Conservation (phyloP, 1,140 invertebrate genomes). For the Musca vetustissima region DNA sequence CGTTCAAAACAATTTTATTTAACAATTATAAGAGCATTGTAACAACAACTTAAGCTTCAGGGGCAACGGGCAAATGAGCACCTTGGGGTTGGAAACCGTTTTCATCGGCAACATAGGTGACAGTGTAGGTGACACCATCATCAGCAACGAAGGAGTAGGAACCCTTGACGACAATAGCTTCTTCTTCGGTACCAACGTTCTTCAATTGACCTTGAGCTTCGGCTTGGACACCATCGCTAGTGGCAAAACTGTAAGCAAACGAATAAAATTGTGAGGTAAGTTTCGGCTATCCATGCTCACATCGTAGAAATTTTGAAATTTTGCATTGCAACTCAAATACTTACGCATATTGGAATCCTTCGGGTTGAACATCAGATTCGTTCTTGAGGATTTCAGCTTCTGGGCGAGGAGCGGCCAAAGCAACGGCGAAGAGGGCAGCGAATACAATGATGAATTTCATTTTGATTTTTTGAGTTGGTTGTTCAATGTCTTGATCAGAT, state of each 20-base stretch:
- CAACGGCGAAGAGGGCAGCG: conserved; percentile 42
- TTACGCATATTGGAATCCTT: conserved; percentile 56
- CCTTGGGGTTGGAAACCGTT: conserved; percentile 72
- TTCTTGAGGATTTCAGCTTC: conserved; percentile 46
- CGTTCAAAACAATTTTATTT: too few species aligned
- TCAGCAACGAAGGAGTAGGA: conserved; percentile 63
- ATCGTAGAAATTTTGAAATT: not conserved
- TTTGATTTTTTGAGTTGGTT: conserved; percentile 17
- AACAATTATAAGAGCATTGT: too few species aligned
- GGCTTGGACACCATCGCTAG: conserved; percentile 65
- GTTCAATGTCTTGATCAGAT: too few species aligned
- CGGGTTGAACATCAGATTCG: conserved; percentile 39
- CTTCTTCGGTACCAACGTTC: conserved; percentile 59
- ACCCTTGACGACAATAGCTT: conserved; percentile 62
- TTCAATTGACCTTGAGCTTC: conserved; percentile 65
- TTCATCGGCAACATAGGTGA: conserved; percentile 75
- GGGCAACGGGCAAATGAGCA: conserved; percentile 61
- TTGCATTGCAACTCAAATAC: conserved; percentile 30
- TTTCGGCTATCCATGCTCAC: too few species aligned
- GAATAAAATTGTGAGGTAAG: not conserved
- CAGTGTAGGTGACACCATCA: conserved; percentile 68
- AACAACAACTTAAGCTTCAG: conserved; percentile 30
- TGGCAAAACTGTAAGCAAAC: conserved; percentile 52
- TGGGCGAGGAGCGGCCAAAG: conserved; percentile 36
- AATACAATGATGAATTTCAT: conserved; percentile 36